These are phyloP conservation scores for Poeciliopsis occidentalis DNA, from an alignment of 2,113 vertebrate genomes.

Conservation along the genomic window DNA sequence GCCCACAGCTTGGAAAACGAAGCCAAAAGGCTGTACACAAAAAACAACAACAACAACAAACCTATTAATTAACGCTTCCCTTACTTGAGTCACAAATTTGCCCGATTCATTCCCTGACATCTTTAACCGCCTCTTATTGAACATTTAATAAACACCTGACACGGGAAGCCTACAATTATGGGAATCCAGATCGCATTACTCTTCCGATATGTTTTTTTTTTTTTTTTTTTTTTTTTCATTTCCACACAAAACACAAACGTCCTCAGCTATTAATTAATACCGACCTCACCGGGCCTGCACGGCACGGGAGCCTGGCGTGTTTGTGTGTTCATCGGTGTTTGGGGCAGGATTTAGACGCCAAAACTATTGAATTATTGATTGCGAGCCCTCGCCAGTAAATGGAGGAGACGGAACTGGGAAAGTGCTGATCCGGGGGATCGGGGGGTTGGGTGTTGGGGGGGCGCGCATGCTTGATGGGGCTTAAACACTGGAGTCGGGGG, in stretches of 20 bases:
- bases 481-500: conserved; percentile 24
- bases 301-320: conserved; percentile 64
- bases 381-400: conserved; percentile 70
- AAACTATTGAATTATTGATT: conserved; percentile 84
- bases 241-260: conserved; percentile 75
- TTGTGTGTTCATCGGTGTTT: conserved; percentile 71
- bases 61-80: conserved; percentile 29
- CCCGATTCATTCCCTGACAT: conserved; percentile 73
- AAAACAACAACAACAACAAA: conserved; percentile 3
- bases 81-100: conserved; percentile 60
- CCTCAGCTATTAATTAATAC: conserved; percentile 81
- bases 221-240: background rate
- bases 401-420: conserved; percentile 78
- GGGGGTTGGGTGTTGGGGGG: conserved; percentile 18
- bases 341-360: conserved; percentile 79
- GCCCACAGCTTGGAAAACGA: conserved; percentile 7
- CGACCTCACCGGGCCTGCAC: conserved; percentile 67
- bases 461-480: conserved; percentile 46
- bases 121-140: conserved; percentile 72
- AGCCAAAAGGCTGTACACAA: conserved; percentile 12
- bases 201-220: conserved; percentile 57
- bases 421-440: conserved; percentile 50
- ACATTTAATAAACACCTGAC: conserved; percentile 78
- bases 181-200: conserved; percentile 68
- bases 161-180: conserved; percentile 65